Evolutionary conservation across 2,113 vertebrate genomes (phyloP), one percentile per base, ranked within the genome.

Genomic region (Urocynchramus pylzowi): DNA sequence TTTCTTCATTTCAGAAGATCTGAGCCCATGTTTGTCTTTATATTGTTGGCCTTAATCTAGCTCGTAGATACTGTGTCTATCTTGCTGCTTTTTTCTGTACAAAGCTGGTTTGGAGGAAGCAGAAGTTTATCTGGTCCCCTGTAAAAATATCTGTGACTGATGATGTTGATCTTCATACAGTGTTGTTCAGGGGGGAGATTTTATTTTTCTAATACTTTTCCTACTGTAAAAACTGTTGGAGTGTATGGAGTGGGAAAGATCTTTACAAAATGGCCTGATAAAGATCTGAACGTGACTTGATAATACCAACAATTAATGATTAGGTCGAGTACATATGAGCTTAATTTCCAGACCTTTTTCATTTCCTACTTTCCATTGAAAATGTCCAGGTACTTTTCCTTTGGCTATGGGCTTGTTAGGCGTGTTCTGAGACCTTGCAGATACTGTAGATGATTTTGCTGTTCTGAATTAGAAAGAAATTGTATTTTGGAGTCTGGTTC

Each of bases 191-290:
- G 96, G 97, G 95, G 84, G 96, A 97, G 86, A 75, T 96, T 97
- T 98, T 98, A 98, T 98, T 98, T 98, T 98, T 98, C 80, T 98
- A 97, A 59, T 87, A 20, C 42, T 91, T 89, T 97, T 94, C 97
- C 85, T 95, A 91, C 95, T 96, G 59, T 83, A 94, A 45, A 77
- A 95, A 83, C 74, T 52, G 16, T 67, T 60, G 63, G 73, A 64
- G n/a, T 41, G 35, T 59, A 30, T n/a, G 83, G 61, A 75, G 44
- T 74, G 67, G 94, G 93, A 85, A 87, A 74, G 50, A 45, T 82
- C 75, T 76, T 80, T 59, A 35, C 35, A 27, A 76, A 95, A 50
- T 4, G 18, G 21, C 44, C 41, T 86, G 80, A 31, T 56, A 44
- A 85, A 85, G 44, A 81, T 81, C 56, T 44, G 69, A 95, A n/a